These are phyloP conservation scores for Callitettix versicolor DNA, from an alignment of 1,140 invertebrate genomes.

Conservation along the genomic window DNA sequence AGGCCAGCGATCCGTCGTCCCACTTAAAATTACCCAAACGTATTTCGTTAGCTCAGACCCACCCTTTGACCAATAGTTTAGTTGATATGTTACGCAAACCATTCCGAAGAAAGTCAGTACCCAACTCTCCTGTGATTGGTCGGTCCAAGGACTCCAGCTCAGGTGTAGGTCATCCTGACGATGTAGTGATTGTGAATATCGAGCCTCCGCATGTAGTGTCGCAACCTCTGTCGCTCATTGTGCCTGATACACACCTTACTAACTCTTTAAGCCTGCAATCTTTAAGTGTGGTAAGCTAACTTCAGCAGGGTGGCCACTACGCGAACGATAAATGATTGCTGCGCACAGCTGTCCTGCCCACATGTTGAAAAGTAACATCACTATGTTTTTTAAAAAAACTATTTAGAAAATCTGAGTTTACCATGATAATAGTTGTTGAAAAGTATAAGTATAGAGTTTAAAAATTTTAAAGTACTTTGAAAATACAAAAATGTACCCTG, in stretches of 20 bases:
- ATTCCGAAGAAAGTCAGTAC: constrained; percentile 52
- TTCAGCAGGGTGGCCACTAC: too few relatives aligned
- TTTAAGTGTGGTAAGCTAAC: constrained; percentile 18
- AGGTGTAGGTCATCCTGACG: constrained; percentile 15
- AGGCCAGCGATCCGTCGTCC: not conserved
- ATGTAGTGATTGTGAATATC: constrained; percentile 6
- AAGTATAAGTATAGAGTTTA: too few relatives aligned
- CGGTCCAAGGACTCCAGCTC: constrained; percentile 15
- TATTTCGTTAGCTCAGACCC: constrained; percentile 35
- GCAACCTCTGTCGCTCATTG: not conserved
- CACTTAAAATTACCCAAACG: constrained; percentile 13
- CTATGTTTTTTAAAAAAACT: too few relatives aligned
- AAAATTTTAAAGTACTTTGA: too few relatives aligned
- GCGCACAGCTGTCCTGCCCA: too few relatives aligned
- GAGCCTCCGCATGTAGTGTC: not conserved
- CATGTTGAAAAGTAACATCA: too few relatives aligned
- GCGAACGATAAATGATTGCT: too few relatives aligned
- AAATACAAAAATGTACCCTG: too few relatives aligned
- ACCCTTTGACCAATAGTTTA: constrained; percentile 37
- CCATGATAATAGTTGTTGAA: too few relatives aligned
- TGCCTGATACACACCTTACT: constrained; percentile 3
- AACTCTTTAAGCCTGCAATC: constrained; percentile 11
- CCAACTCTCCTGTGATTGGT: constrained; percentile 41
- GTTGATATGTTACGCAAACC: constrained; percentile 48
- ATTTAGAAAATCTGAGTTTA: too few relatives aligned